Percentiles rank a stretch among this genome's conserved stretches.
These are phyloP conservation scores for Cyprinella venusta DNA, from an alignment of 2,797 vertebrate genomes.

Conservation along the genomic window DNA sequence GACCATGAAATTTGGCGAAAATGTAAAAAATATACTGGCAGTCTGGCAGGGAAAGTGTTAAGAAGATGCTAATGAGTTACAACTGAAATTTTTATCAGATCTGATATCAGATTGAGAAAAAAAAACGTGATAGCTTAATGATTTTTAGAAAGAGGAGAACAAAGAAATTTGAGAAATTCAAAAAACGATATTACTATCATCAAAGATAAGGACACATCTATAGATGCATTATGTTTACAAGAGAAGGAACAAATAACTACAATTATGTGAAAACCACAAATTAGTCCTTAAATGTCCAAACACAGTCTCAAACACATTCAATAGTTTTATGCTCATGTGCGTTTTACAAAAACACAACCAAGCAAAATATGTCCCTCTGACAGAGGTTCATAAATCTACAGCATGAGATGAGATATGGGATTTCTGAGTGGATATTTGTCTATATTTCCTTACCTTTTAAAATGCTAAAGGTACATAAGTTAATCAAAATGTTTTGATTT, in stretches of 20 bases:
- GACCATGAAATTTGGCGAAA: neutral
- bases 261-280: neutral
- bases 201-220: neutral
- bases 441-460: neutral
- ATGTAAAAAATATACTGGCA: neutral
- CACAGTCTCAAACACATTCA: neutral
- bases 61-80: conserved; percentile 4
- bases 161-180: neutral
- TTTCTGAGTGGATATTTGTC: neutral
- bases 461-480: conserved; percentile 3
- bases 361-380: neutral
- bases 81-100: neutral
- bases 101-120: neutral
- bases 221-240: neutral
- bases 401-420: neutral
- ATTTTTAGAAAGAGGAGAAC: conserved; percentile 21
- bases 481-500: neutral
- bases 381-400: neutral
- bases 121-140: neutral
- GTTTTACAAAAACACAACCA: neutral
- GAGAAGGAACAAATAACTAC: neutral
- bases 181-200: neutral
- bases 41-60: neutral
- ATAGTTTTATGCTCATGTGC: neutral
- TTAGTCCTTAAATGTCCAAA: neutral